A percentile compares a stretch with the other conserved stretches of the same genome.
These are phyloP conservation scores for Formica exsecta DNA, from an alignment of 1,140 invertebrate species.

Conservation along the genomic window DNA sequence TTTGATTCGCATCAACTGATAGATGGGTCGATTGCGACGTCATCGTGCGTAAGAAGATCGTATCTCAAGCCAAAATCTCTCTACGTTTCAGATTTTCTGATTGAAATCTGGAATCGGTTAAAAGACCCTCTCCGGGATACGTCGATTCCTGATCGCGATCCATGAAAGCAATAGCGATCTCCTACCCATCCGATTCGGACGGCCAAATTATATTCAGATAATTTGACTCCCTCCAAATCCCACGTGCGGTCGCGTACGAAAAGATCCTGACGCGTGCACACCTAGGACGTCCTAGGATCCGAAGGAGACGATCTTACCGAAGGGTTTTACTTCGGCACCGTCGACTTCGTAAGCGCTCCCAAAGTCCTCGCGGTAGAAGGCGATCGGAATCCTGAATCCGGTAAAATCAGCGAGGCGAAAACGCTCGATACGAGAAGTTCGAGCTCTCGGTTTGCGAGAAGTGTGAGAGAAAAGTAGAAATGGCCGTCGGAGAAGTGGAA, in stretches of 20 bases:
- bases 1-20: constrained; percentile 22
- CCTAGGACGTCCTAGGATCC: background rate
- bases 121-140: constrained; percentile 26
- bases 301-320: constrained; percentile 27
- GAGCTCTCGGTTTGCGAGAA: constrained; percentile 51
- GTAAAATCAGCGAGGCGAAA: constrained; percentile 72
- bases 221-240: constrained; percentile 44
- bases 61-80: constrained; percentile 13
- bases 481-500: constrained; percentile 17
- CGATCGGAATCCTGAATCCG: constrained; percentile 72
- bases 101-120: constrained; percentile 52
- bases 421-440: constrained; percentile 74
- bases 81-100: constrained; percentile 52
- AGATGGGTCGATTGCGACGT: constrained; percentile 21
- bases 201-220: constrained; percentile 55
- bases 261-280: background rate
- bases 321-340: constrained; percentile 58
- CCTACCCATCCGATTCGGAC: background rate
- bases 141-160: constrained; percentile 13
- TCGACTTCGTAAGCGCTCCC: constrained; percentile 61
- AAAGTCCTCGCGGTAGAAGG: constrained; percentile 61
- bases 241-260: constrained; percentile 37
- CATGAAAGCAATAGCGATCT: background rate
- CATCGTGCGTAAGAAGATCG: background rate
- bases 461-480: constrained; percentile 28